These are phyloP conservation scores for Tadarida brasiliensis DNA, from an alignment of 2,797 vertebrate species.

Conservation along the genomic window DNA sequence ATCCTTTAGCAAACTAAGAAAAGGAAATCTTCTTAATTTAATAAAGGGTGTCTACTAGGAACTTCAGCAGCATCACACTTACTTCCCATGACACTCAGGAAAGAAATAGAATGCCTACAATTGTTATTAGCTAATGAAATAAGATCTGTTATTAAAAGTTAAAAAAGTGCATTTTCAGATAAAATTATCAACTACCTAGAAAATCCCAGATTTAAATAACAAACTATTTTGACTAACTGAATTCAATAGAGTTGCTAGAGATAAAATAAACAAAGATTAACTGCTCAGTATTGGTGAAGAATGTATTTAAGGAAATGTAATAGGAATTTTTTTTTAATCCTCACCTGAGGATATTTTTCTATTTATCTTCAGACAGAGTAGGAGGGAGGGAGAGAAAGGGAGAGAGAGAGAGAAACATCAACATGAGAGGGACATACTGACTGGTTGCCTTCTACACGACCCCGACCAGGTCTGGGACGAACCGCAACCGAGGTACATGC, in stretches of 20 bases:
- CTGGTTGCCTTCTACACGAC: too few species aligned
- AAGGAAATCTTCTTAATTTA: background rate
- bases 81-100: background rate
- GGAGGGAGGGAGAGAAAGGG: background rate
- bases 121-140: background rate
- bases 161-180: background rate
- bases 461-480: background rate
- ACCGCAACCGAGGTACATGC: background rate
- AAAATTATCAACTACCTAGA: background rate
- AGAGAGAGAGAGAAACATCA: background rate
- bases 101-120: background rate
- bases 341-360: background rate
- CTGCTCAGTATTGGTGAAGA: background rate
- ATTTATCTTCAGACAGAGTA: too few species aligned
- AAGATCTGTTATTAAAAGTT: background rate
- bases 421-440: too few species aligned
- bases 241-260: background rate
- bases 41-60: background rate
- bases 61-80: background rate
- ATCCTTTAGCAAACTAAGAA: background rate
- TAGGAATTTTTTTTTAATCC: background rate
- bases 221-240: background rate
- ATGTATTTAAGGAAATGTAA: background rate
- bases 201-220: background rate
- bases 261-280: background rate